Conservation (phyloP, 2,113 vertebrate species). For the Tachysurus vachellii region DNA sequence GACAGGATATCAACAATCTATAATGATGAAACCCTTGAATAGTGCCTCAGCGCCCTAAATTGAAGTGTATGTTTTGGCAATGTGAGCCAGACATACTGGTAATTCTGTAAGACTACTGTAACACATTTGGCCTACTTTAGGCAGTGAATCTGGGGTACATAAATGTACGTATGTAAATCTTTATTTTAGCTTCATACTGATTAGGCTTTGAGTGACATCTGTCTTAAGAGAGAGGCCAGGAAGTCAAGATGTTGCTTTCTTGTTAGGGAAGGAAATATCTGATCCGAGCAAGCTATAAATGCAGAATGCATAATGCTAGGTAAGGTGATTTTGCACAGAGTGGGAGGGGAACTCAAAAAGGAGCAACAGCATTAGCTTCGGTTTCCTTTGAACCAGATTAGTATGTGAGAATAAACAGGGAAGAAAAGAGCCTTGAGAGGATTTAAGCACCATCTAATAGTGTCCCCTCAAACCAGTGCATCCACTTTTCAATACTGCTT, state of each 20-base stretch:
- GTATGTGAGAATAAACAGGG: neutral
- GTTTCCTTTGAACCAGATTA: neutral
- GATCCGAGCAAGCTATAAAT: neutral
- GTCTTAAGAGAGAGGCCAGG: neutral
- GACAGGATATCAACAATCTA: neutral
- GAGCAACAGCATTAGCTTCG: neutral
- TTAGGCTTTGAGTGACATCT: neutral
- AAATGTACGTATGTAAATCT: neutral
- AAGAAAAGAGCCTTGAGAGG: neutral
- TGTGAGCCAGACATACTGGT: neutral
- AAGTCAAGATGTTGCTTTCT: neutral
- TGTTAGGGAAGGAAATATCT: neutral
- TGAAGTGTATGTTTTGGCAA: neutral
- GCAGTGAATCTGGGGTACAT: neutral
- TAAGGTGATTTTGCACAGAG: neutral
- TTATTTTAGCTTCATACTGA: neutral
- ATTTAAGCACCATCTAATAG: constrained; percentile 1
- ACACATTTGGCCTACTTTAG: neutral
- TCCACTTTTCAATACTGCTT: neutral
- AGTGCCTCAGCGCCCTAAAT: neutral
- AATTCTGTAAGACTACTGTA: neutral
- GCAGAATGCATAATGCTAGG: neutral
- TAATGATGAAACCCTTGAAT: neutral
- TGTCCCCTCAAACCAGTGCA: neutral
- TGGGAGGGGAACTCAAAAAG: too few relatives aligned